Conservation (phyloP, 2,797 vertebrate species). For the Syngnathus acus region DNA sequence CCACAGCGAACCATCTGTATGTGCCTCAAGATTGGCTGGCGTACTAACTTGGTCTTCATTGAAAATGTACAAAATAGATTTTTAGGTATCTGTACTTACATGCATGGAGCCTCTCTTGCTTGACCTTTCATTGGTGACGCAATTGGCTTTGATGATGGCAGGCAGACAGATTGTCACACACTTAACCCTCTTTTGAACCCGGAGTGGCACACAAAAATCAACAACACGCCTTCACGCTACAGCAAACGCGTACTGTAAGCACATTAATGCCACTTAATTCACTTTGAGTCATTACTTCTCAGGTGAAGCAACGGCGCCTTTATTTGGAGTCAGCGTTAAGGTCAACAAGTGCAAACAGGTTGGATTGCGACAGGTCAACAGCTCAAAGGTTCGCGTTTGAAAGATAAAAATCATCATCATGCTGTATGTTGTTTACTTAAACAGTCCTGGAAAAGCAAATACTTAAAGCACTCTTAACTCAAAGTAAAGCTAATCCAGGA, state of each 20-base stretch:
- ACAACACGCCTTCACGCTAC: conserved; percentile 31
- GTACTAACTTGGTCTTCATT: neutral
- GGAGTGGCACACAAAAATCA: conserved; percentile 40
- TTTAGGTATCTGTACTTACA: neutral
- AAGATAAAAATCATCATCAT: conserved; percentile 39
- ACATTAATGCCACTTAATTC: conserved; percentile 52
- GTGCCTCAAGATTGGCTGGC: neutral
- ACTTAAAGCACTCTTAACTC: conserved; percentile 19
- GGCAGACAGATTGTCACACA: conserved; percentile 46
- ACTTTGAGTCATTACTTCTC: conserved; percentile 19
- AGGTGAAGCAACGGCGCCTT: conserved; percentile 33
- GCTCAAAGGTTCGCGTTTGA: conserved; percentile 20
- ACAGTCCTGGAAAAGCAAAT: conserved; percentile 51
- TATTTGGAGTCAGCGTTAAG: conserved; percentile 34
- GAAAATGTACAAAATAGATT: neutral
- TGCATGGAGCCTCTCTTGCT: conserved; percentile 21
- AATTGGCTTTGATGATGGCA: conserved; percentile 58
- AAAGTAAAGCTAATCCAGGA: conserved; percentile 7
- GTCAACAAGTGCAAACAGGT: conserved; percentile 23
- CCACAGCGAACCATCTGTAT: neutral
- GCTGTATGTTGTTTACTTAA: conserved; percentile 32
- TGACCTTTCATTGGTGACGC: conserved; percentile 43
- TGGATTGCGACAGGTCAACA: conserved; percentile 44
- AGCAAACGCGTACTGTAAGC: conserved; percentile 44
- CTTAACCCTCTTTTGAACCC: conserved; percentile 58